Conservation (phyloP, 35 echinoderm and acorn worm genomes). For the Hemicentrotus pulcherrimus region DNA sequence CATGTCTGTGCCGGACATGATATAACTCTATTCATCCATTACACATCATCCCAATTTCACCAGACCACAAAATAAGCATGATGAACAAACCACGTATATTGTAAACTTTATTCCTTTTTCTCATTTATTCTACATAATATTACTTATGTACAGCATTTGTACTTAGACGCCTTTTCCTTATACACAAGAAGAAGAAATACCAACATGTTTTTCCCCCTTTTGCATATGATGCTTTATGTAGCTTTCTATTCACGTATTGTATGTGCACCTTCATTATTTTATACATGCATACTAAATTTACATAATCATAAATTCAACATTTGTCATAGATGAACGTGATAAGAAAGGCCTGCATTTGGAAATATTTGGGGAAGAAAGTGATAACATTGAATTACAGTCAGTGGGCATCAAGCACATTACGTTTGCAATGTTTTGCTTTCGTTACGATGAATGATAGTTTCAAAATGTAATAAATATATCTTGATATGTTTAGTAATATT, state of each 20-base stretch:
- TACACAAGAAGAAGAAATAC: not conserved
- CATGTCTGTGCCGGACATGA: too few species aligned
- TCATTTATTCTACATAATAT: slow-evolving; percentile 1
- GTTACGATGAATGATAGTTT: too few species aligned
- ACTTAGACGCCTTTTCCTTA: not conserved
- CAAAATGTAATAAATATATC: too few species aligned
- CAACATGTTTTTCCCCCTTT: not conserved
- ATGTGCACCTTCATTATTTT: not conserved
- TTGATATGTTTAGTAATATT: too few species aligned
- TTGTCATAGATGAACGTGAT: not conserved
- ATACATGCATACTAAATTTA: not conserved
- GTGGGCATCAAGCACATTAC: not conserved
- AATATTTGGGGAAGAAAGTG: not conserved
- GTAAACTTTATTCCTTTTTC: slow-evolving; percentile 13
- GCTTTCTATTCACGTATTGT: not conserved
- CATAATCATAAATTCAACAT: not conserved
- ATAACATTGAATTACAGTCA: not conserved
- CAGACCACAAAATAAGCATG: not conserved
- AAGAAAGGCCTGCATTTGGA: not conserved
- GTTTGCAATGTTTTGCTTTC: not conserved
- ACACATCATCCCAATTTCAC: not conserved
- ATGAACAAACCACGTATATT: not conserved
- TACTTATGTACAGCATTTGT: slow-evolving; percentile 3
- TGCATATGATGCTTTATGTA: not conserved
- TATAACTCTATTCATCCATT: too few species aligned